Evolutionary conservation across 1,140 invertebrate species (phyloP).

Genomic region (Bombus confusus): DNA sequence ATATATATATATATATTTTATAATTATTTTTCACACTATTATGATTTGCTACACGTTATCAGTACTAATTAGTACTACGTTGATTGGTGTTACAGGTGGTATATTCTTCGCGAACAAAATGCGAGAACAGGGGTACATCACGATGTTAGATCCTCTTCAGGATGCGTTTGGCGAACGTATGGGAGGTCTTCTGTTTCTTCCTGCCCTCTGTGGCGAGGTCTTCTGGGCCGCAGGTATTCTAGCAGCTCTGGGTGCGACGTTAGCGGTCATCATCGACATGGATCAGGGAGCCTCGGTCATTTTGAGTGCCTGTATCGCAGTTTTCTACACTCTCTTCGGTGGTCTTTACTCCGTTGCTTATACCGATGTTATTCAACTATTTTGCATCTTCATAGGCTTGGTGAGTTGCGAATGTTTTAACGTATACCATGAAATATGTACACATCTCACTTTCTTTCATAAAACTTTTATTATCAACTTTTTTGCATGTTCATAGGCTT

Average conservation of each 20-base stretch:
- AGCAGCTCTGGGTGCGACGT: conserved; percentile 96
- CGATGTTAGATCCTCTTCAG: conserved; percentile 99
- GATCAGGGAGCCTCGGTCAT: conserved; percentile 96
- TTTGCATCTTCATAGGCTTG: conserved; percentile 99
- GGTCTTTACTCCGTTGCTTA: conserved; percentile 99
- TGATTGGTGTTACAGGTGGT: conserved; percentile 87
- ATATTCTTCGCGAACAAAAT: conserved; percentile 99
- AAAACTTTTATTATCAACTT: no score
- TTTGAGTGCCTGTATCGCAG: conserved; percentile 96
- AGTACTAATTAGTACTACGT: not conserved
- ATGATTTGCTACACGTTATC: not conserved
- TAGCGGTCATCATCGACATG: conserved; percentile 98
- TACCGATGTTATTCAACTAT: conserved; percentile 99
- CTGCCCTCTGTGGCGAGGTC: conserved; percentile 97
- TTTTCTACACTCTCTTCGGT: conserved; percentile 98
- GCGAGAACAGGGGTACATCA: conserved; percentile 98
- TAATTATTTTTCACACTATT: not conserved
- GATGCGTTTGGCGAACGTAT: conserved; percentile 97
- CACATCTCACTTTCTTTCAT: no score
- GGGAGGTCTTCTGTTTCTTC: conserved; percentile 97
- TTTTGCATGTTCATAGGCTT: conserved; percentile 99
- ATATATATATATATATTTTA: not conserved
- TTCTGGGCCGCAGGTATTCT: conserved; percentile 99
- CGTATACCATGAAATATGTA: no score
- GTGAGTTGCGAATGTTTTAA: conserved; percentile 81